These are phyloP conservation scores for Oryzias sinensis DNA, from an alignment of 2,797 vertebrate species.

Conservation along the genomic window DNA sequence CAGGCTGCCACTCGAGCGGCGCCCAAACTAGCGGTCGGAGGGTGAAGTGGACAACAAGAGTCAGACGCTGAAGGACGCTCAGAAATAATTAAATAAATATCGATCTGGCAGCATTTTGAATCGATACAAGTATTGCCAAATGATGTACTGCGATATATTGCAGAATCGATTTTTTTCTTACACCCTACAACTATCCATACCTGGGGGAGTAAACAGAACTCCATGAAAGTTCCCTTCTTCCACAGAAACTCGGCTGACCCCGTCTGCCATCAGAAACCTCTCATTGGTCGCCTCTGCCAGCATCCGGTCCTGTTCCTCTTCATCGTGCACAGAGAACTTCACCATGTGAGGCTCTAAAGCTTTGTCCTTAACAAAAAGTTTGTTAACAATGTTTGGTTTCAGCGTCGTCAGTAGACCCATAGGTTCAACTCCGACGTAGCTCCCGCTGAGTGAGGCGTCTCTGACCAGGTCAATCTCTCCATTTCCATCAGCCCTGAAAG, in stretches of 20 bases:
- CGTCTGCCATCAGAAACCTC: slow-evolving; percentile 6
- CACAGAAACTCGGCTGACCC: slow-evolving; percentile 11
- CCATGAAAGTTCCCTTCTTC: slow-evolving; percentile 9
- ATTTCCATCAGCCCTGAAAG: slow-evolving; percentile 62
- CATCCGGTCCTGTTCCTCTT: not conserved
- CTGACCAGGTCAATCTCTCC: slow-evolving; percentile 71
- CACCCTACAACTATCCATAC: not conserved
- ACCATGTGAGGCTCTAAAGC: not conserved
- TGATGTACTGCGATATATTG: too few relatives aligned
- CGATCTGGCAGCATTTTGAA: too few relatives aligned
- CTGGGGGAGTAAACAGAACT: slow-evolving; percentile 14
- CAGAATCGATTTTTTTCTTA: too few relatives aligned
- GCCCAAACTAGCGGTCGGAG: too few relatives aligned
- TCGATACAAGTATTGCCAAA: too few relatives aligned
- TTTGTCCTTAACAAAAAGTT: slow-evolving; percentile 2
- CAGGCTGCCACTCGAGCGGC: rapidly evolving
- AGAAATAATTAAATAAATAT: too few relatives aligned
- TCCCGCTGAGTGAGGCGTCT: slow-evolving; percentile 70
- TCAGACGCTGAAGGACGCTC: too few relatives aligned
- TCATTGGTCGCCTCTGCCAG: slow-evolving; percentile 14
- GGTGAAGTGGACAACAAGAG: too few relatives aligned
- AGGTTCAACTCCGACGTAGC: slow-evolving; percentile 74
- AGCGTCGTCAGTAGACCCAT: slow-evolving; percentile 21
- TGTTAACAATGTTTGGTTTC: not conserved
- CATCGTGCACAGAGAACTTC: slow-evolving; percentile 7